Evolutionary conservation across 2,888 invertebrate species (phyloP).

Genomic region (Xestia rhomboidea): DNA sequence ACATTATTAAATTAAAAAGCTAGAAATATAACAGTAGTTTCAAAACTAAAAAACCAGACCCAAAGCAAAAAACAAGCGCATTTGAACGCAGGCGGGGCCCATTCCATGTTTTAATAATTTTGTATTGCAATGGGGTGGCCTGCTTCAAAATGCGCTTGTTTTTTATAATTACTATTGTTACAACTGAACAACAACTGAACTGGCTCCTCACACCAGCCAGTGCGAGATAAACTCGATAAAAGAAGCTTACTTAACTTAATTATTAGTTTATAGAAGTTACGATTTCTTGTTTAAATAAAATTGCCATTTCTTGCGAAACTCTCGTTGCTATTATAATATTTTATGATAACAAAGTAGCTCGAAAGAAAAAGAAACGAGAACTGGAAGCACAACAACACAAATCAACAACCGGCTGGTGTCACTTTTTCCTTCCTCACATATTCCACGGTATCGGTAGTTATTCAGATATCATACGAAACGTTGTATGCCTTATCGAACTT

Average conservation of each 20-base stretch:
- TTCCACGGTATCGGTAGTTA: not conserved
- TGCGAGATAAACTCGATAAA: slow-evolving; percentile 2
- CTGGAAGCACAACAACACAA: slow-evolving; percentile 35
- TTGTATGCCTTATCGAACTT: slow-evolving; percentile 28
- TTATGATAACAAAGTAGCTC: slow-evolving; percentile 12
- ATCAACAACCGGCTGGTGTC: slow-evolving; percentile 30
- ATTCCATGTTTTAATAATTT: not conserved
- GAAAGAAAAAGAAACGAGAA: slow-evolving; percentile 21
- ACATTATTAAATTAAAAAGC: no score
- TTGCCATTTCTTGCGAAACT: slow-evolving; percentile 25
- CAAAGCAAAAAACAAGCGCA: not conserved
- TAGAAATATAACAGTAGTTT: no score
- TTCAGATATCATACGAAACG: slow-evolving; percentile 30
- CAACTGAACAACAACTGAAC: not conserved
- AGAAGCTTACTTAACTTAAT: slow-evolving; percentile 23
- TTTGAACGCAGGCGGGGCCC: not conserved
- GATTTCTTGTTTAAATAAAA: slow-evolving; percentile 28
- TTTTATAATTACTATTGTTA: not conserved
- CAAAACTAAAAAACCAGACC: no score
- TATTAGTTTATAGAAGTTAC: slow-evolving; percentile 15
- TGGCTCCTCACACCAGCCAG: not conserved
- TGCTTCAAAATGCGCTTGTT: not conserved
- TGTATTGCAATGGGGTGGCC: not conserved
- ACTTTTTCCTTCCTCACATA: slow-evolving; percentile 27
- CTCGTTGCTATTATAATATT: slow-evolving; percentile 23